phyloP scores from a whole-genome alignment of 2,888 invertebrate species.

The Aphidoletes aphidimyza region DNA sequence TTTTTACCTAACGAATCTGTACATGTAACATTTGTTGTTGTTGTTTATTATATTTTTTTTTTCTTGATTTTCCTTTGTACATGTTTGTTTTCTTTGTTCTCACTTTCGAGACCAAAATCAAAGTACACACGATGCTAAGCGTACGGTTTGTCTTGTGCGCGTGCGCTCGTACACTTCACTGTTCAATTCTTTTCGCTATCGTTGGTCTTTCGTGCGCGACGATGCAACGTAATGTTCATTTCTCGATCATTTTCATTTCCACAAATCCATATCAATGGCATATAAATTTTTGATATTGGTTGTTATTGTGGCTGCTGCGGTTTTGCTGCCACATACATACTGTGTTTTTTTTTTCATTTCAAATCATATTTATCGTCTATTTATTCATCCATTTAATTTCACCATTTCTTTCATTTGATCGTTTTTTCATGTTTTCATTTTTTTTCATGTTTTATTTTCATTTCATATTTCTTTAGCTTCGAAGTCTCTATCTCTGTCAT shows the following conservation, averaged over 20 bases:
- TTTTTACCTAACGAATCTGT: too few species aligned
- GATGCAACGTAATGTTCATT: conserved; percentile 15
- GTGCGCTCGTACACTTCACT: background rate
- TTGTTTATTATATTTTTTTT: too few species aligned
- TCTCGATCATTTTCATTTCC: conserved; percentile 18
- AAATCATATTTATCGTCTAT: conserved; percentile 28
- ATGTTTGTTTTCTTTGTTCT: too few species aligned
- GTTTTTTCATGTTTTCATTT: too few species aligned
- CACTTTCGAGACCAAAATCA: too few species aligned
- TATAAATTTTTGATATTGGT: background rate
- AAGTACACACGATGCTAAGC: too few species aligned
- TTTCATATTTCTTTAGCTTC: background rate
- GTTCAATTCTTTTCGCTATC: conserved; percentile 6
- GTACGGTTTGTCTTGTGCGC: too few species aligned
- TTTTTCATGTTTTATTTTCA: background rate
- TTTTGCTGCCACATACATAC: too few species aligned
- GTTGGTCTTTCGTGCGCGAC: background rate
- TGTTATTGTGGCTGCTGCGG: too few species aligned
- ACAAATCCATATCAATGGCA: conserved; percentile 13
- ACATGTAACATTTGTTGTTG: too few species aligned
- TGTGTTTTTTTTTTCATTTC: background rate
- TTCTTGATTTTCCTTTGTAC: too few species aligned
- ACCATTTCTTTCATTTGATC: background rate
- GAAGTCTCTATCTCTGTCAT: background rate
- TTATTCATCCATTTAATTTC: conserved; percentile 36